Evolutionary conservation across 2,888 invertebrate genomes (phyloP), one percentile per base, ranked within the genome.

Genomic region (Tholera decimalis): DNA sequence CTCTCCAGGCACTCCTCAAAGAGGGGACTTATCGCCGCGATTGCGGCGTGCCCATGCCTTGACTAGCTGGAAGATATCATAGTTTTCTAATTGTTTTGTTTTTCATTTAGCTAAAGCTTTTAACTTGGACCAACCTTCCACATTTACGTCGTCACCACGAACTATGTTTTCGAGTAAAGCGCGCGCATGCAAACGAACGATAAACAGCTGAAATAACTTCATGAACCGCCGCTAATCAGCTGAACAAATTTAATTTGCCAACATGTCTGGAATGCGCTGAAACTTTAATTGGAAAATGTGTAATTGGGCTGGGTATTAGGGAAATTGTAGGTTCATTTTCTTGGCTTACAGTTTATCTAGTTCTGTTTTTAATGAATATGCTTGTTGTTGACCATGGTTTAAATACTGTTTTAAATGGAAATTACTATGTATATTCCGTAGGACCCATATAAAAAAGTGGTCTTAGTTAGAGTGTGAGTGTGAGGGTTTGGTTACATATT

Each of bases 141-240:
- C 55, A 64, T 77, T 73, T 63, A 68, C 96, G 96, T 96, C 96
- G 95, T 96, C 96, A 96, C 92, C 95, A 96, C 96, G 64, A 96
- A 96, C 96, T 96, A 96, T 96, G 96, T 96, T 96, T 96, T 96
- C 96, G 93, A 77, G 79, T 72, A 73, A 78, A 73, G 53, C 65
- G 60, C 43, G 68, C 72, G 70, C 86, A 86, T 84, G 86, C 86
- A 74, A 86, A 79, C 76, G 51, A 8, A 67, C 86, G 65, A 85
- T 86, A 85, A 86, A 83, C 64, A 76, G 73, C 69, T 80, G 77
- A 77, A 85, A 83, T 80, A 77, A 82, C 73, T 83, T 83, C 82
- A 78, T 77, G 79, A 74, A 73, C 70, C 62, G 59, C 70, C 66
- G 69, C 74, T 82, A 85, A 85, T 86, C 81, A 77, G 78, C 69